phyloP scores from a whole-genome alignment of 2,113 vertebrate genomes.

The Ictidomys tridecemlineatus region DNA sequence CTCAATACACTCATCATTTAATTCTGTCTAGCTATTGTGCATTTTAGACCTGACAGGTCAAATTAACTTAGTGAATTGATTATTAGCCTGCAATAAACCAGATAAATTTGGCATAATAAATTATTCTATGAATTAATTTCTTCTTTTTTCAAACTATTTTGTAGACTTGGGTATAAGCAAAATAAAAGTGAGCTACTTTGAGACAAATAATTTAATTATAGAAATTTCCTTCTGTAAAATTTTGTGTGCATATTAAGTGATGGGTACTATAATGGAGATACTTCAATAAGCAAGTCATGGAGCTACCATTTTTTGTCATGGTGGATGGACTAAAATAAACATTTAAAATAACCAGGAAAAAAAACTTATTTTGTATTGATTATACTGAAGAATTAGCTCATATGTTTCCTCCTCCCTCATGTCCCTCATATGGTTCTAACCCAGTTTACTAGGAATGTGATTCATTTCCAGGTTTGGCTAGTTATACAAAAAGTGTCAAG shows the following conservation, averaged over 20 bases:
- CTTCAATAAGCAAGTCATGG: neutral
- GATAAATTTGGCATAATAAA: neutral
- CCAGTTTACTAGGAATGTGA: neutral
- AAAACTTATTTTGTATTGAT: neutral
- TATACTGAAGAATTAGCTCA: neutral
- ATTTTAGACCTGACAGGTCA: neutral
- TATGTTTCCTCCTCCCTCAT: accelerated
- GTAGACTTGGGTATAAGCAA: neutral
- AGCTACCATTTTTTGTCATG: neutral
- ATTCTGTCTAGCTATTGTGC: neutral
- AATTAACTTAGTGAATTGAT: neutral
- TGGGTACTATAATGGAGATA: neutral
- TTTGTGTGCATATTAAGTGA: neutral
- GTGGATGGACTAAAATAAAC: neutral
- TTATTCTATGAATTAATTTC: neutral
- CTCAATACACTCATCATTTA: neutral
- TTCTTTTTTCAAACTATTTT: neutral
- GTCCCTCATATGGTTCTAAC: neutral
- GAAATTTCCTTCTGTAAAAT: neutral
- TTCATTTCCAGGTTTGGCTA: neutral
- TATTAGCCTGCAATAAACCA: neutral
- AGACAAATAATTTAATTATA: neutral
- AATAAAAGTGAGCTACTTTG: neutral
- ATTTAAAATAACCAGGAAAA: neutral
- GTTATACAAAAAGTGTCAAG: neutral